Base-by-base conservation (phyloP, 2,888 invertebrate genomes). In the Beris chalybata region DNA sequence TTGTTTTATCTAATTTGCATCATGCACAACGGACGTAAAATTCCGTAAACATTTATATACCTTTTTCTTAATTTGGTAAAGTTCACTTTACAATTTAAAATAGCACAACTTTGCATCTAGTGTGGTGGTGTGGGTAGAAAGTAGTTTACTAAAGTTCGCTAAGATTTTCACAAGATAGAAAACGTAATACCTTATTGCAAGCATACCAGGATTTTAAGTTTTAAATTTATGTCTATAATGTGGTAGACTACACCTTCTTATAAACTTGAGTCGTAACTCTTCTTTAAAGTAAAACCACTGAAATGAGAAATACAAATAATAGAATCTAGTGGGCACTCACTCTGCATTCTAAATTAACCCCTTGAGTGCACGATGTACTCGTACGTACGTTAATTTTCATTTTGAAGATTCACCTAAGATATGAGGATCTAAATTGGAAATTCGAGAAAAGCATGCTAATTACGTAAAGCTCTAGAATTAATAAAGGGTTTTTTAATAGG, bases 231-330 rank as follows among this genome's bases (percentile, higher is more conserved):
- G 31, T 54, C 31, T n/a, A 12, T 54, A 54, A 7, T 3, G 4
- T 13, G n/a, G 2, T 2, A 56, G 15, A 32, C 32, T 30, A 22
- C 38, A 11, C 43, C 52, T 38, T 12, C 43, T 15, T 13, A 44
- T 7, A 50, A 43, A 44, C 65, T 50, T n/a, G 22, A 45, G 53
- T 54, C 45, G 61, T 66, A 66, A 59, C 54, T 66, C 53, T 66
- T 66, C 61, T 61, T 61, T 58, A 45, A 38, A 44, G 32, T 53
- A 43, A 66, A 61, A 61, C 54, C 47, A 48, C 58, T 61, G 61
- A 58, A 66, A 61, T 61, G 47, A 29, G 50, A 58, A 66, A 57
- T 59, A 58, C 66, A 66, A 66, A 66, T 66, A 61, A 38, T 5
- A 31, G 52, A 52, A 32, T 31, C 31, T 31, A 38, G 38, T 54